These are phyloP conservation scores for Sebastes fasciatus DNA, from an alignment of 2,113 vertebrate species.

Conservation along the genomic window DNA sequence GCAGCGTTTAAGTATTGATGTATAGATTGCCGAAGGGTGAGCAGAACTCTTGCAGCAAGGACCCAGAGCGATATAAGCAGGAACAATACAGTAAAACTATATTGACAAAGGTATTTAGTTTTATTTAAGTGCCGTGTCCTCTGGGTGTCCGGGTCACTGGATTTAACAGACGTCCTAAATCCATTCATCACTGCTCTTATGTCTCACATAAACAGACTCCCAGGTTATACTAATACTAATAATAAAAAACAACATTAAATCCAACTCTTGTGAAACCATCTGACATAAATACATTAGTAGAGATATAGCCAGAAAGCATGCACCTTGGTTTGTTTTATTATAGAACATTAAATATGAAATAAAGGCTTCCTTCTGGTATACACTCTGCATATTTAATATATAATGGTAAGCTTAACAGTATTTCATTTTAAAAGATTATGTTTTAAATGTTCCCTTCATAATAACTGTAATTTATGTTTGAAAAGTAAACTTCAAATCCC, in stretches of 20 bases:
- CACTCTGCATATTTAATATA: background rate
- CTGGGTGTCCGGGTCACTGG: constrained; percentile 22
- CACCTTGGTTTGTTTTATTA: background rate
- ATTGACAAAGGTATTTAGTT: constrained; percentile 58
- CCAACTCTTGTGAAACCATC: background rate
- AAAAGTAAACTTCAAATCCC: background rate
- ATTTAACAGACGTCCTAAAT: constrained; percentile 38
- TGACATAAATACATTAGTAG: background rate
- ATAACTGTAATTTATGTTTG: background rate
- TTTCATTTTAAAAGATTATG: background rate
- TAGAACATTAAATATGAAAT: background rate
- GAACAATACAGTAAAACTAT: constrained; percentile 41
- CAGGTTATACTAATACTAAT: background rate
- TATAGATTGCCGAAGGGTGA: constrained; percentile 45
- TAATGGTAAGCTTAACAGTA: background rate
- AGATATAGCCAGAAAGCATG: background rate
- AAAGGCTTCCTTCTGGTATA: background rate
- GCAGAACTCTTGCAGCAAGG: background rate
- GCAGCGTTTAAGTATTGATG: constrained; percentile 50
- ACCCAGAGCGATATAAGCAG: constrained; percentile 14
- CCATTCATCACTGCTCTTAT: constrained; percentile 10
- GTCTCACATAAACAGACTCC: constrained; percentile 9
- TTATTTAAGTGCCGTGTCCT: constrained; percentile 41
- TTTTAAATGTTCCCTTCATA: background rate
- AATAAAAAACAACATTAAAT: background rate